Percentiles rank a stretch among this genome's conserved stretches.
Conservation (phyloP, 2,797 vertebrate species). For the Enteromius argenteus region DNA sequence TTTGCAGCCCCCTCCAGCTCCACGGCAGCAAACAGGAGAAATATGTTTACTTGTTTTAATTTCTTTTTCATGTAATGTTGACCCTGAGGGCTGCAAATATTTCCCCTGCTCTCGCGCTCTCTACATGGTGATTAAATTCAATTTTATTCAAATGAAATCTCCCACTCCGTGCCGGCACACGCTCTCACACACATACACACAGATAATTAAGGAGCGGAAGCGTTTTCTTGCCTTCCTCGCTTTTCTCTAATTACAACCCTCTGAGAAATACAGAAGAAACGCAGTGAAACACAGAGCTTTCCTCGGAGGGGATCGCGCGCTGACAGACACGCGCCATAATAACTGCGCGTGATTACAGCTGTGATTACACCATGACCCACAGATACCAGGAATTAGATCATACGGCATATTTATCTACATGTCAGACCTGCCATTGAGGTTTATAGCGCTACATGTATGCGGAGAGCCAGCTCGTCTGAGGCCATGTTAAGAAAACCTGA, state of each 20-base stretch:
- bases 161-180: conserved; percentile 36
- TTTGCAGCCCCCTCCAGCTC: conserved; percentile 39
- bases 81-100: conserved; percentile 63
- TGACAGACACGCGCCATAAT: conserved; percentile 38
- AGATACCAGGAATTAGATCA: conserved; percentile 45
- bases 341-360: conserved; percentile 42
- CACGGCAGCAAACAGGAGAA: conserved; percentile 57
- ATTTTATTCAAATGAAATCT: conserved; percentile 73
- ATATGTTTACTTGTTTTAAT: conserved; percentile 68
- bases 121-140: conserved; percentile 67
- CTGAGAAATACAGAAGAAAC: conserved; percentile 47
- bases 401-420: conserved; percentile 27
- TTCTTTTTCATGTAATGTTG: conserved; percentile 67
- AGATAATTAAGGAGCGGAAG: conserved; percentile 68
- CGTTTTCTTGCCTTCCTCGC: conserved; percentile 58
- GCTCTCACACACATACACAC: conserved; percentile 38
- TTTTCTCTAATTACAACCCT: conserved; percentile 66
- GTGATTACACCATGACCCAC: conserved; percentile 38
- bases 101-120: conserved; percentile 44
- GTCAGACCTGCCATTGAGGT: not conserved
- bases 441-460: not conserved
- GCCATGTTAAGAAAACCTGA: not conserved
- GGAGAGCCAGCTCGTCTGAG: not conserved
- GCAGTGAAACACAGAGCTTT: conserved; percentile 24
- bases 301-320: conserved; percentile 18